phyloP scores from a whole-genome alignment of 2,888 invertebrate genomes.

The Plusia festucae region DNA sequence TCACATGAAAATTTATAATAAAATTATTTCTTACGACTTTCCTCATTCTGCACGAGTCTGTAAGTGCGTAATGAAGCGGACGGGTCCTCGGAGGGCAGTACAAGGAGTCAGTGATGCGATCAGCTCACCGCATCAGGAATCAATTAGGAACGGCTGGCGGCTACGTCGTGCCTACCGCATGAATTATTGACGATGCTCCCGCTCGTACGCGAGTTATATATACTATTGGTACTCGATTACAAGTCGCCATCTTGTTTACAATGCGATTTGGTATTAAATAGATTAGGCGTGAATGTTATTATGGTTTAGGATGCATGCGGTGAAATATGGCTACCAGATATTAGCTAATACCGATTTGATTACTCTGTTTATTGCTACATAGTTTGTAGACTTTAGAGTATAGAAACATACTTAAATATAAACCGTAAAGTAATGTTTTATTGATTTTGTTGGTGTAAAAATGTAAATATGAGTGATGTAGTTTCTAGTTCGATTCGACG shows the following conservation, averaged over 20 bases:
- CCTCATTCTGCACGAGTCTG: slow-evolving; percentile 70
- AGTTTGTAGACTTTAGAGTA: background rate
- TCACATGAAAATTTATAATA: slow-evolving; percentile 60
- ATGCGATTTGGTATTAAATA: slow-evolving; percentile 54
- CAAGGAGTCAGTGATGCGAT: slow-evolving; percentile 87
- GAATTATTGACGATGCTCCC: slow-evolving; percentile 85
- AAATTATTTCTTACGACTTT: slow-evolving; percentile 69
- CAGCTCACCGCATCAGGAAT: slow-evolving; percentile 87
- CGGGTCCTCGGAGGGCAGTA: slow-evolving; percentile 81
- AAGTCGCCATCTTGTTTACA: slow-evolving; percentile 61
- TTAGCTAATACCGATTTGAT: slow-evolving; percentile 11
- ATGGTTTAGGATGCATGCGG: slow-evolving; percentile 30
- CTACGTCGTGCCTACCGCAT: slow-evolving; percentile 86
- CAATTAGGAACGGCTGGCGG: slow-evolving; percentile 87
- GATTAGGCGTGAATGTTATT: slow-evolving; percentile 41
- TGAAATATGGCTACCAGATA: slow-evolving; percentile 26
- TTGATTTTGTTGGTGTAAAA: background rate
- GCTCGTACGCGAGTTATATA: slow-evolving; percentile 65
- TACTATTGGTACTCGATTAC: slow-evolving; percentile 73
- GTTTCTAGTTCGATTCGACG: slow-evolving; percentile 58
- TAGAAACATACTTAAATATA: too few species aligned
- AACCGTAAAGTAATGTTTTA: too few species aligned
- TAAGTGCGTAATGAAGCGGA: slow-evolving; percentile 86
- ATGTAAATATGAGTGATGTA: slow-evolving; percentile 27
- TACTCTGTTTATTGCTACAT: background rate